phyloP scores from a whole-genome alignment of 2,797 vertebrate species.

The Xiphorhynchus erythropygius region DNA sequence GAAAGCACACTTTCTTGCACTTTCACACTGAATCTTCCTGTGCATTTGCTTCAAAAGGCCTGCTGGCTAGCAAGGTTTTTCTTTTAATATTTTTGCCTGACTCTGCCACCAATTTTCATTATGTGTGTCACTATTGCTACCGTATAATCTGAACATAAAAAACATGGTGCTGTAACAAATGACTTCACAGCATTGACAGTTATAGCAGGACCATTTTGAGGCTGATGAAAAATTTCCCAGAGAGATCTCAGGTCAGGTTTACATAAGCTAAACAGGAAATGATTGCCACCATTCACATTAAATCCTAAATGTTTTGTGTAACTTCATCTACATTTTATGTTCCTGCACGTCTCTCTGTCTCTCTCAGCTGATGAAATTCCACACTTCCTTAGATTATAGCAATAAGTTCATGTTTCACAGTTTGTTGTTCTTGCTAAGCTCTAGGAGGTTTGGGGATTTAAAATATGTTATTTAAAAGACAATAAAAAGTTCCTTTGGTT shows the following conservation, averaged over 20 bases:
- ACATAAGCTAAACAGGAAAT: conserved; percentile 80
- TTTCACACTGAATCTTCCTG: not conserved
- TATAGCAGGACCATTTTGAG: conserved; percentile 75
- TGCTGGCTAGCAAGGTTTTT: conserved; percentile 31
- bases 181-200: conserved; percentile 79
- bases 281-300: conserved; percentile 74
- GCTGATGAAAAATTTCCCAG: conserved; percentile 78
- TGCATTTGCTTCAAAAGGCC: conserved; percentile 1
- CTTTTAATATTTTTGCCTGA: conserved; percentile 64
- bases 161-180: conserved; percentile 75
- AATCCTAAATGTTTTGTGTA: conserved; percentile 74
- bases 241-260: conserved; percentile 73
- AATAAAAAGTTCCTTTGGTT: conserved; percentile 62
- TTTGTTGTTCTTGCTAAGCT: conserved; percentile 58
- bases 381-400: conserved; percentile 59
- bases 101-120: conserved; percentile 68
- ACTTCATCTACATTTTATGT: conserved; percentile 79
- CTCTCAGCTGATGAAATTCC: conserved; percentile 72
- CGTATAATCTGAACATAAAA: conserved; percentile 82
- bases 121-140: conserved; percentile 75
- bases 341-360: conserved; percentile 62
- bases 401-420: conserved; percentile 63
- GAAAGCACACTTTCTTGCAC: conserved; percentile 15
- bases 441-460: not conserved
- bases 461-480: conserved; percentile 55